Percentiles rank a stretch among this genome's conserved stretches.
phyloP scores from a whole-genome alignment of 2,888 invertebrate genomes.

The Cantharis flavilabris region DNA sequence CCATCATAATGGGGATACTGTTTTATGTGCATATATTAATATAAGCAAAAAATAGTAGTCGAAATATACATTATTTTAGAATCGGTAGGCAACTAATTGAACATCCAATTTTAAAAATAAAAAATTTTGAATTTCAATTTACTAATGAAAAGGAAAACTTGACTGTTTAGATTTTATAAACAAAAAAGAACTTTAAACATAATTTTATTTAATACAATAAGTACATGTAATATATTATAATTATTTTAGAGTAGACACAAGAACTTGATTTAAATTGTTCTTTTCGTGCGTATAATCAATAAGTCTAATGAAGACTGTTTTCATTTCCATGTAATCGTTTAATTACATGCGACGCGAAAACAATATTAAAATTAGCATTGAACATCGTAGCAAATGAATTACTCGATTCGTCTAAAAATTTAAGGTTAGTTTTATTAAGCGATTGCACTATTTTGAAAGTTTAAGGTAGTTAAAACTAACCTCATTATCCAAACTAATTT shows the following conservation, averaged over 20 bases:
- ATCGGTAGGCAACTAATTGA: too few species aligned
- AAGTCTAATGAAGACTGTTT: neutral
- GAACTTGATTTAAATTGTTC: neutral
- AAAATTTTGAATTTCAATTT: too few species aligned
- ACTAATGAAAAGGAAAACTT: too few species aligned
- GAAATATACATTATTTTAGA: too few species aligned
- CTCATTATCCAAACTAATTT: neutral
- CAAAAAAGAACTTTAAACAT: too few species aligned
- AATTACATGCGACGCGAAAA: slow-evolving; percentile 8
- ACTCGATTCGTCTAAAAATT: neutral
- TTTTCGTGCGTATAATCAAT: neutral
- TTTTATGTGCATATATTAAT: too few species aligned
- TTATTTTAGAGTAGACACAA: neutral
- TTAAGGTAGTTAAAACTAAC: neutral
- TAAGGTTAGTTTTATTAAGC: neutral
- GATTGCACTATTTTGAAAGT: neutral
- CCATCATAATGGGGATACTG: too few species aligned
- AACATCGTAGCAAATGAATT: neutral
- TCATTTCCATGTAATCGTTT: neutral
- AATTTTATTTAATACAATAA: too few species aligned
- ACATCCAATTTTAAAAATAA: too few species aligned
- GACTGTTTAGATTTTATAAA: too few species aligned
- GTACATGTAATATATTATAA: neutral
- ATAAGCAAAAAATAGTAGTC: too few species aligned
- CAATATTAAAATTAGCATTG: slow-evolving; percentile 9